Evolutionary conservation across 2,888 invertebrate species (phyloP), one percentile per base, ranked within the genome.

Genomic region (Chirona hameri): DNA sequence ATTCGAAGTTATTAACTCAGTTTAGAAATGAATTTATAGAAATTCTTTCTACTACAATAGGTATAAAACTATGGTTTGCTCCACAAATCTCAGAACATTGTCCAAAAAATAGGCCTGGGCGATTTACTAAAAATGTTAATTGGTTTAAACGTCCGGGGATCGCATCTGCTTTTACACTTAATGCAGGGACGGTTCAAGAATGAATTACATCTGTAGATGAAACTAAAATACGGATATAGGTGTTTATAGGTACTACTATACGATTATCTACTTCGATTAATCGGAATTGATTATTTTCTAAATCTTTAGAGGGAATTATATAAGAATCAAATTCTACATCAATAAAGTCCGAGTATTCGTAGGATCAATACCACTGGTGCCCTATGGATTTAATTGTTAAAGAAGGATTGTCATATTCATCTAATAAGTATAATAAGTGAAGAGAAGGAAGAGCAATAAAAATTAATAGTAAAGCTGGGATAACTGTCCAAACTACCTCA

Each of bases 81-180:
- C 93, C 93, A 89, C 93, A 94, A 90, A 94, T 93, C 91, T 94
- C 93, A 86, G 93, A 94, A 87, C 93, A 94, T 91, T 94, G 93
- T 0, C 93, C 93, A 88, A 89, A 93, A 88, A 90, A 92, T 87
- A 93, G 86, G 79, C 93, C 93, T 0, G 92, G 90, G 3, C 91
- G 91, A 85, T 90, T 92, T n/a, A n/a, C 86, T 89, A 89, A 87
- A 93, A 90, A 86, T n/a, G 89, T 90, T 81, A 87, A 89, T 90
- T 88, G 88, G 84, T 89, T 89, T 83, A 89, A 83, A 82, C 88
- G 88, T 21, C 89, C 89, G 18, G 88, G 88, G 80, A 88, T 86
- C 81, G 88, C 89, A 86, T 89, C 89, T 52, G 87, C 86, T 86
- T 89, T 89, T 69, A 88, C n/a, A 86, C 87, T 87, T 84, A 89